Conservation (phyloP, 2,113 vertebrate genomes). For the Pao palembangensis region DNA sequence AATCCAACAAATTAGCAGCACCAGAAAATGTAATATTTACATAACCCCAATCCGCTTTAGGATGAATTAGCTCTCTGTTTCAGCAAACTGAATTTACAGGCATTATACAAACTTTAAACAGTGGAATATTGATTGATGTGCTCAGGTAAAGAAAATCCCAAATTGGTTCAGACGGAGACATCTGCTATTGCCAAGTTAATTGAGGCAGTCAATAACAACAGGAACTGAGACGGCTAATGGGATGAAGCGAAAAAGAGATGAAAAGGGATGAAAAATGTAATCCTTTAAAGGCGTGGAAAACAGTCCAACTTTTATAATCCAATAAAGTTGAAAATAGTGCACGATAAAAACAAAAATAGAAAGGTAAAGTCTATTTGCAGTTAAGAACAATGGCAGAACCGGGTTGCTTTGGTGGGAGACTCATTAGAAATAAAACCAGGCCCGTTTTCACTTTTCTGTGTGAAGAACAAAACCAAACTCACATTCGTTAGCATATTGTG, state of each 20-base stretch:
- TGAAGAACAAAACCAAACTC: conserved; percentile 22
- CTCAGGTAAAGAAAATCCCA: conserved; percentile 7
- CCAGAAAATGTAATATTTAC: not conserved
- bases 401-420: conserved; percentile 29
- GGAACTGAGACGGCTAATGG: conserved; percentile 30
- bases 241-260: conserved; percentile 40
- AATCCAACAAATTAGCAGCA: not conserved
- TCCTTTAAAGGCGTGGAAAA: conserved; percentile 23
- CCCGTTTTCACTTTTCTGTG: conserved; percentile 24
- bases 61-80: not conserved
- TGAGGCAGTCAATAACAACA: conserved; percentile 34
- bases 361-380: conserved; percentile 11
- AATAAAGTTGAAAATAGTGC: conserved; percentile 26
- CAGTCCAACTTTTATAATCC: conserved; percentile 25
- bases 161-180: conserved; percentile 18
- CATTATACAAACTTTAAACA: conserved; percentile 9
- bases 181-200: conserved; percentile 30
- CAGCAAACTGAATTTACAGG: not conserved
- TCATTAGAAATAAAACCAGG: conserved; percentile 34
- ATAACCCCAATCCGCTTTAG: not conserved
- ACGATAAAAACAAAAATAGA: conserved; percentile 30
- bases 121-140: conserved; percentile 19
- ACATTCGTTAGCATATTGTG: conserved; percentile 40
- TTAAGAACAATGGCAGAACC: conserved; percentile 37
- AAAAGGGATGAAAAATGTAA: conserved; percentile 38